These are phyloP conservation scores for Sylvietta virens DNA, from an alignment of 2,113 vertebrate species.

Conservation along the genomic window DNA sequence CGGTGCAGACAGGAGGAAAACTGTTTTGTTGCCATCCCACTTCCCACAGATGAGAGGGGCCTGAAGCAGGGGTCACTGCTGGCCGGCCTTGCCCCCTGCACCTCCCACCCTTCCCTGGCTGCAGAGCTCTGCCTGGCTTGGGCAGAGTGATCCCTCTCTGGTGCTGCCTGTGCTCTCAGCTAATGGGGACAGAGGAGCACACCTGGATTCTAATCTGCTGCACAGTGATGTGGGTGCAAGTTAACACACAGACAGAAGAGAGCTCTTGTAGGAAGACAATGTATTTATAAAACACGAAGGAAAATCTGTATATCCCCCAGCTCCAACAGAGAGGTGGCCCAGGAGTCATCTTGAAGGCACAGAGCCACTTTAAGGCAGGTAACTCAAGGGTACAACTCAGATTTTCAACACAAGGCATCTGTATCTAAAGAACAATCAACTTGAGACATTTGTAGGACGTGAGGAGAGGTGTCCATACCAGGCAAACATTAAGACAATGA, in stretches of 20 bases:
- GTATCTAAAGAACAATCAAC: background rate
- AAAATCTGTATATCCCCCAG: background rate
- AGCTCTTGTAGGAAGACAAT: constrained; percentile 21
- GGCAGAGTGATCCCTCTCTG: background rate
- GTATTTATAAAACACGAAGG: constrained; percentile 29
- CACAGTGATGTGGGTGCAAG: background rate
- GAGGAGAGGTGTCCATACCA: background rate
- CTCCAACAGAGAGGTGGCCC: background rate
- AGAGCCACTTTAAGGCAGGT: constrained; percentile 42
- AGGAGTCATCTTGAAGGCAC: constrained; percentile 22
- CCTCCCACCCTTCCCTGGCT: background rate
- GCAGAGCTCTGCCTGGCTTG: background rate
- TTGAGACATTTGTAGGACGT: background rate
- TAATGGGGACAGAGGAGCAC: background rate
- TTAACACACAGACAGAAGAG: background rate
- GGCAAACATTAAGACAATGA: background rate
- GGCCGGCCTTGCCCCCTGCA: background rate
- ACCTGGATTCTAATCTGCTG: background rate
- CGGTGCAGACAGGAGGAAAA: background rate
- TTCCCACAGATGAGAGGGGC: background rate
- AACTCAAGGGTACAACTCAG: constrained; percentile 4
- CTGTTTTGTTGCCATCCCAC: background rate
- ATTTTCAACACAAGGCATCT: constrained; percentile 26
- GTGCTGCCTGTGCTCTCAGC: background rate
- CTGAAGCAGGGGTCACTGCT: background rate